These are phyloP conservation scores for Neodiprion pinetum DNA, from an alignment of 1,140 invertebrate genomes.

Conservation along the genomic window DNA sequence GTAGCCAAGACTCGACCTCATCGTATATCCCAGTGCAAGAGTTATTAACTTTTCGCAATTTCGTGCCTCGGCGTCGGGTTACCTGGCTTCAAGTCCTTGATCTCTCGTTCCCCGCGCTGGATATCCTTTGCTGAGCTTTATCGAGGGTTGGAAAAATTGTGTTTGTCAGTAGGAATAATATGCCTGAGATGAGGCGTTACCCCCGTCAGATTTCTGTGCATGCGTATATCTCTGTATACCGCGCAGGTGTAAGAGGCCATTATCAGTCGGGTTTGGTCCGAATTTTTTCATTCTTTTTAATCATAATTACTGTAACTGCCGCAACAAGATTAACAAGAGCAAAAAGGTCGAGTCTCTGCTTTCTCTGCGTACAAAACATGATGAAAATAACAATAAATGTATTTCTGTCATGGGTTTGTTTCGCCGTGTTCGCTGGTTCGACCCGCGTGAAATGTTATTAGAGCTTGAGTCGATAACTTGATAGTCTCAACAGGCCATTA, in stretches of 20 bases:
- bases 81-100: background rate
- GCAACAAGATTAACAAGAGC: no score
- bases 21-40: constrained; percentile 7
- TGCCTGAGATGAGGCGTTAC: no score
- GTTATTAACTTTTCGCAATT: constrained; percentile 8
- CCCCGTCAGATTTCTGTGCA: no score
- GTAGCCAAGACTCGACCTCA: background rate
- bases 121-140: background rate
- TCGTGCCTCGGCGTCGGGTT: background rate
- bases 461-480: no score
- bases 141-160: background rate
- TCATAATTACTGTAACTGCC: no score
- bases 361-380: background rate
- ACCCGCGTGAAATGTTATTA: background rate
- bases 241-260: no score
- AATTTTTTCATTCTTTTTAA: no score
- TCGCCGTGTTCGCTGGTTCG: background rate
- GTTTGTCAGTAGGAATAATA: no score
- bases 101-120: background rate
- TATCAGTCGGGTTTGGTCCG: no score
- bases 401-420: no score
- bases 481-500: background rate
- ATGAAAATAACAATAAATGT: background rate
- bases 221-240: no score
- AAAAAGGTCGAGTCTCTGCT: no score